Conservation (phyloP, 2,113 vertebrate species). For the Oreocharis arfaki region DNA sequence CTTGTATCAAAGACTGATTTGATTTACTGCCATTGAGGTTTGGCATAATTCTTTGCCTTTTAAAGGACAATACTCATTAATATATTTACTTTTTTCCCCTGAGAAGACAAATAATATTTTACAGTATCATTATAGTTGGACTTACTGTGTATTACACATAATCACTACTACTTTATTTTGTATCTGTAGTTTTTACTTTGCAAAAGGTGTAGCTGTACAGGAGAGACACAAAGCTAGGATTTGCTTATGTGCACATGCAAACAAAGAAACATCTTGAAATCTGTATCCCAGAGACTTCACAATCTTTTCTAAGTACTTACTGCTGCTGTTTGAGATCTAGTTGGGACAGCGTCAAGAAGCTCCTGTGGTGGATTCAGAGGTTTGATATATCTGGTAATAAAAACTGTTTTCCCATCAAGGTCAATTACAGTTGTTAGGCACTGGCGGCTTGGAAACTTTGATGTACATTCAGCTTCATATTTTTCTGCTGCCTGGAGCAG, state of each 20-base stretch:
- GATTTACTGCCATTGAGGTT: background rate
- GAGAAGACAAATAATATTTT: background rate
- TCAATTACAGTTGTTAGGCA: conserved; percentile 87
- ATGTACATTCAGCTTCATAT: conserved; percentile 81
- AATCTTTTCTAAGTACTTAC: conserved; percentile 68
- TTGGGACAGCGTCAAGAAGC: conserved; percentile 74
- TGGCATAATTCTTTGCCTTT: background rate
- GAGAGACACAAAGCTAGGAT: background rate
- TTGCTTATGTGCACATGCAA: fast-evolving
- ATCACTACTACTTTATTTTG: background rate
- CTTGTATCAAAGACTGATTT: background rate
- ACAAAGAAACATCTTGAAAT: background rate
- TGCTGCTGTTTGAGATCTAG: conserved; percentile 73
- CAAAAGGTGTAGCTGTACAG: background rate
- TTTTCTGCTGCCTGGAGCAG: conserved; percentile 84
- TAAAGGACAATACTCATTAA: background rate
- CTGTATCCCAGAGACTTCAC: background rate
- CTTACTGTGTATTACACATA: background rate
- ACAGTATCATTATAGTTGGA: background rate
- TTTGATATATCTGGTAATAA: conserved; percentile 87
- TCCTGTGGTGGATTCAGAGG: conserved; percentile 87
- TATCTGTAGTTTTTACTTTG: background rate
- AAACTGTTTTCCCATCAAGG: conserved; percentile 87
- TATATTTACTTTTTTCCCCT: background rate
- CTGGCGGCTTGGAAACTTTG: conserved; percentile 79